Evolutionary conservation across 2,797 vertebrate species (phyloP), one percentile per base, ranked within the genome.

Genomic region (Apodemus agrarius): DNA sequence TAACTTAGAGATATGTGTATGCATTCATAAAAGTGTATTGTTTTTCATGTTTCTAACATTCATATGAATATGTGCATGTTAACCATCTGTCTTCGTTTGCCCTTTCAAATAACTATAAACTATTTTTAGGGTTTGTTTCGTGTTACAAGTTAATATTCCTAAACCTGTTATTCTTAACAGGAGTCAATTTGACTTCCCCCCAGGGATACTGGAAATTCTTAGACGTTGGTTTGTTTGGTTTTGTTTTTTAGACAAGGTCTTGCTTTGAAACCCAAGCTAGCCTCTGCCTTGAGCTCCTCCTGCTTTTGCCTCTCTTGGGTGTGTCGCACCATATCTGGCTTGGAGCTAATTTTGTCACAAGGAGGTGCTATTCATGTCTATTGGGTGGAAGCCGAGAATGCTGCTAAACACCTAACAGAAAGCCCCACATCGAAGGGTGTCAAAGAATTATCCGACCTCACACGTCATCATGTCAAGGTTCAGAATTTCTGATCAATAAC

Each of bases 1-100:
- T 69, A 6, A 72, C 93, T 97, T 80, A 94, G 78, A 95, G 93
- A 87, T 69, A 94, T 87, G 67, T 29, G 14, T 26, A 81, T 81
- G 24, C 59, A 90, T 52, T 91, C 57, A 84, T 67, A 65, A 90
- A 79, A 90, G 67, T 52, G 74, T 14, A 37, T 83, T 52, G 63
- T n/a, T 43, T 40, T 61, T 49, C 79, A 16, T 87, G 7, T 65
- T 89, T 95, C 52, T 93, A 91, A 91, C 69, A 80, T 93, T 81
- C 65, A 8, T 43, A 67, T 80, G 46, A 84, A 75, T 52, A 69
- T 43, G 59, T 78, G 17, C 31, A 52, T 87, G 49, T 6, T 78
- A 3, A 78, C 37, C 67, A 1, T 54, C 57, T 72, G 49, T 61
- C 14, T 76, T 87, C 59, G 31, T 72, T 72, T 37, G n/a, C n/a